phyloP scores from a whole-genome alignment of 2,888 invertebrate species.

The Aquatica leii region DNA sequence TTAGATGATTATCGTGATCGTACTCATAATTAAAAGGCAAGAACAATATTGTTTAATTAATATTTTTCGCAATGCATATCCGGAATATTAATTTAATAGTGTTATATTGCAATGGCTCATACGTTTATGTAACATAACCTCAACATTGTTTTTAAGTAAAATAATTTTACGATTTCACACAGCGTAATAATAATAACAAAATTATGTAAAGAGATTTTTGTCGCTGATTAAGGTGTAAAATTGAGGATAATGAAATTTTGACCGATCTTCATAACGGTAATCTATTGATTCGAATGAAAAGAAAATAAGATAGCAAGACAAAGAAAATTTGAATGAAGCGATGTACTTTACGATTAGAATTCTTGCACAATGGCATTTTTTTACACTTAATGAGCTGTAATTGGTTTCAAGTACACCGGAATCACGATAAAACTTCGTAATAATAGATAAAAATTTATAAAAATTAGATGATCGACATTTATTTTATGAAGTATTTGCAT shows the following conservation, averaged over 20 bases:
- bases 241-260: conserved; percentile 12
- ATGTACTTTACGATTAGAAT: neutral
- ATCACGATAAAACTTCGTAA: conserved; percentile 9
- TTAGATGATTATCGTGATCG: too few relatives aligned
- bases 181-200: conserved; percentile 10
- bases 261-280: neutral
- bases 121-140: conserved; percentile 14
- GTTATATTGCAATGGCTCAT: conserved; percentile 1
- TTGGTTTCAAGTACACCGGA: conserved; percentile 14
- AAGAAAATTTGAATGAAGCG: conserved; percentile 9
- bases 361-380: conserved; percentile 12
- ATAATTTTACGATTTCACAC: conserved; percentile 13
- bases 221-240: conserved; percentile 4
- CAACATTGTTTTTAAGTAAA: conserved; percentile 18
- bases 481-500: too few relatives aligned
- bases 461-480: conserved; percentile 1
- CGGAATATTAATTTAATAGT: conserved; percentile 7
- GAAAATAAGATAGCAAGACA: neutral
- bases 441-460: conserved; percentile 4
- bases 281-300: neutral
- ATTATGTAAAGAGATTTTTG: neutral
- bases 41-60: conserved; percentile 7
- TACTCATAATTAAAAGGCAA: too few relatives aligned
- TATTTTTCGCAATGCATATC: conserved; percentile 11
- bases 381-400: conserved; percentile 4